Conservation (phyloP, 2,888 invertebrate genomes). For the Cacoxenus indagator region DNA sequence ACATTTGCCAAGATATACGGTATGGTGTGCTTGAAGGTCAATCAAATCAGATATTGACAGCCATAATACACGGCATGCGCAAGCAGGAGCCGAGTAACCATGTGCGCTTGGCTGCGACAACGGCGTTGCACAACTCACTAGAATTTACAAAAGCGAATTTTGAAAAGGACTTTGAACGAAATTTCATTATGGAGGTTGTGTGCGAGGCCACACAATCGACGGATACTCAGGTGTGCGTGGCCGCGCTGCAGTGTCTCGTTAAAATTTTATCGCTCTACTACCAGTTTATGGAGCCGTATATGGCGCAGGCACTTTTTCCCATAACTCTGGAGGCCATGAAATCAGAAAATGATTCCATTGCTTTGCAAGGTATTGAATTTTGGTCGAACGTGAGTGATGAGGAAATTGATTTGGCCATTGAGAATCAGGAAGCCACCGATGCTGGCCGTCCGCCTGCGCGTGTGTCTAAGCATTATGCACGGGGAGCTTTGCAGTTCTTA, state of each 20-base stretch:
- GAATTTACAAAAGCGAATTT: conserved; percentile 99
- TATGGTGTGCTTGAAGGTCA: conserved; percentile 92
- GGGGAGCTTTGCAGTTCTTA: conserved; percentile 94
- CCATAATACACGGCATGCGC: conserved; percentile 99
- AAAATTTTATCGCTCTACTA: conserved; percentile 99
- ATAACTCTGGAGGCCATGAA: conserved; percentile 99
- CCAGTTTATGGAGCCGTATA: conserved; percentile 99
- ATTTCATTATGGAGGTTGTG: conserved; percentile 99
- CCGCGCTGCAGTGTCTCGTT: conserved; percentile 96
- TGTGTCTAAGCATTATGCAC: conserved; percentile 97
- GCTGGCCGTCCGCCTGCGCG: conserved; percentile 93
- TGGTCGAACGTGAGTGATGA: conserved; percentile 99
- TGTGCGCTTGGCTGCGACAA: conserved; percentile 96
- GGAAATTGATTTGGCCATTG: conserved; percentile 95
- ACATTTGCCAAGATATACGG: conserved; percentile 92
- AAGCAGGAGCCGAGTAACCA: conserved; percentile 93
- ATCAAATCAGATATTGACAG: conserved; percentile 97
- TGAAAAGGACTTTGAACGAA: conserved; percentile 95
- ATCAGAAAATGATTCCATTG: conserved; percentile 94
- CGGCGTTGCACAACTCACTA: conserved; percentile 94
- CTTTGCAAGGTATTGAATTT: conserved; percentile 99
- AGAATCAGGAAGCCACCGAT: conserved; percentile 94
- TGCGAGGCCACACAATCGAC: conserved; percentile 97
- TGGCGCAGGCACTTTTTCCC: conserved; percentile 97
- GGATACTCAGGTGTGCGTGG: conserved; percentile 93